Base-by-base conservation (phyloP, 2,888 invertebrate species). In the Lycaena phlaeas region DNA sequence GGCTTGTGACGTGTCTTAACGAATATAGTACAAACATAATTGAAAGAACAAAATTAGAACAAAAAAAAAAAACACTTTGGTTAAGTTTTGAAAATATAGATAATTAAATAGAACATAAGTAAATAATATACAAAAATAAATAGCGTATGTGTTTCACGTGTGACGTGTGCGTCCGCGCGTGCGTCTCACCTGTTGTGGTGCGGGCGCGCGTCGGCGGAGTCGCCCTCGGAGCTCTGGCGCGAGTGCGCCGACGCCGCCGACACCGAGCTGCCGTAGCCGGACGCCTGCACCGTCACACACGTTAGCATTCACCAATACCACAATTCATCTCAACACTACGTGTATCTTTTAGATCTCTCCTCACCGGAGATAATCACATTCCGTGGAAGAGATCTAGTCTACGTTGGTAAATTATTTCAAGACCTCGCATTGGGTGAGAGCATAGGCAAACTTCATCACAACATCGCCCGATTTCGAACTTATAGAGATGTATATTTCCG, bases 231-330 rank as follows among this genome's bases (percentile, higher is more conserved):
- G 78, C 94, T 94, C 77, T 95, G 95, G 52, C 95, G 87, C 70
- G 94, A 94, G 84, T 95, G 93, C 70, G 92, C 94, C 50, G 92
- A 91, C 72, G 93, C 93, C 53, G 90, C 92, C 42, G 85, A 85
- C 68, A 90, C 92, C 60, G 93, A 90, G 77, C 93, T 95, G 77
- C 95, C 94, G 78, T 96, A 96, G 46, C 95, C 96, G 40, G 95
- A 95, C 60, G 93, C 95, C 85, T 94, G 92, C 2, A 37, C 37
- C 10, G 26, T 14, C 17, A 22, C 11, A 9, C 9, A 36, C n/a
- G n/a, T n/a, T n/a, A n/a, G n/a, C n/a, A n/a, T n/a, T 12, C 12
- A 26, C 12, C 10, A 40, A 7, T 14, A 26, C 1, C 29, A 6
- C 10, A 10, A 6, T 9, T n/a, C n/a, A 12, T 10, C 3, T 18